These are phyloP conservation scores for Rapana venosa DNA, from an alignment of 2,888 invertebrate species.

Conservation along the genomic window DNA sequence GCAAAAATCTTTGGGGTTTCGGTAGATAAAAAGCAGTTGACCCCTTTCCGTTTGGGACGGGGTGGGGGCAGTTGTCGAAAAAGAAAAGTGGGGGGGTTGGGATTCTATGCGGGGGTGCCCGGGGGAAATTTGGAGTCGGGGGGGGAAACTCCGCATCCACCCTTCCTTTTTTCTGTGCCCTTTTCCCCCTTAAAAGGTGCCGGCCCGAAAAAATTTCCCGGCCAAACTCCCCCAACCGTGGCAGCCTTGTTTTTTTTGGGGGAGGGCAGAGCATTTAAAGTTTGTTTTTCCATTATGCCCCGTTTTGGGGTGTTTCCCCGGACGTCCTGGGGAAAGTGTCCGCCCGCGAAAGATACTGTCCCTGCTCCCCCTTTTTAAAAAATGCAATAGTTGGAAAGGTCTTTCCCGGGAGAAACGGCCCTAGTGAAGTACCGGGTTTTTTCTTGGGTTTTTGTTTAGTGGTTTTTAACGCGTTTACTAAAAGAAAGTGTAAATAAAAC, in stretches of 20 bases:
- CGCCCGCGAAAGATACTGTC: background rate
- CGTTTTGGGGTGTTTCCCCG: slow-evolving; percentile 31
- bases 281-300: too few relatives aligned
- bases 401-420: slow-evolving; percentile 28
- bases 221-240: slow-evolving; percentile 54
- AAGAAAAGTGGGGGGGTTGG: slow-evolving; percentile 47
- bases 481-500: too few relatives aligned
- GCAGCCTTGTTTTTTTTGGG: slow-evolving; percentile 47
- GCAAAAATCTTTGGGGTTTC: slow-evolving; percentile 54
- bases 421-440: slow-evolving; percentile 1
- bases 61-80: slow-evolving; percentile 34
- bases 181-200: slow-evolving; percentile 22
- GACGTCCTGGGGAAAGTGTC: background rate
- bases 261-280: slow-evolving; percentile 42
- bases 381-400: slow-evolving; percentile 26
- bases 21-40: slow-evolving; percentile 48
- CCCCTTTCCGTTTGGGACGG: slow-evolving; percentile 38
- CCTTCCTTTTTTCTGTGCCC: slow-evolving; percentile 43
- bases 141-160: slow-evolving; percentile 47
- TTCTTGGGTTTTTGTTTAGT: too few relatives aligned
- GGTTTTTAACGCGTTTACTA: too few relatives aligned
- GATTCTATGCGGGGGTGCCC: slow-evolving; percentile 44
- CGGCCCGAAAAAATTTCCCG: slow-evolving; percentile 42
- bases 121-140: slow-evolving; percentile 24
- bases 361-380: background rate